A percentile compares a stretch with the other conserved stretches of the same genome.
phyloP scores from a whole-genome alignment of 1,140 invertebrate species.

The Stegodyphus mimosarum region DNA sequence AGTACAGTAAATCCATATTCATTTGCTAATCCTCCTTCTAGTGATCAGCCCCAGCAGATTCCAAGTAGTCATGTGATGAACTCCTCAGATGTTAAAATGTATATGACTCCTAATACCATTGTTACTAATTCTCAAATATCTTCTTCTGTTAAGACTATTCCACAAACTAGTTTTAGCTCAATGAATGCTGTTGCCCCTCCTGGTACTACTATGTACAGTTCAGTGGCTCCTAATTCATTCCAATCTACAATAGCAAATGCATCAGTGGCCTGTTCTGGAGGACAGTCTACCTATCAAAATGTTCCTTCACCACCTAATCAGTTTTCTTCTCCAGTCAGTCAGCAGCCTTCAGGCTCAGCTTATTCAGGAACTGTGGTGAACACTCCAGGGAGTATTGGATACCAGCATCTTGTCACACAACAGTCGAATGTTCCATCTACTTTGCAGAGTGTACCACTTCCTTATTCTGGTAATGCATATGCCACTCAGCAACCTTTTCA shows the following conservation, averaged over 20 bases:
- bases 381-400: neutral
- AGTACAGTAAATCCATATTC: slow-evolving; percentile 7
- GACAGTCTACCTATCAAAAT: neutral
- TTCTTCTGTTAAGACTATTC: neutral
- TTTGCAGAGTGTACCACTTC: neutral
- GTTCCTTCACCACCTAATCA: neutral
- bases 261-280: neutral
- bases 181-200: neutral
- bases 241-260: neutral
- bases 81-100: neutral
- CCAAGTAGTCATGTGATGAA: neutral
- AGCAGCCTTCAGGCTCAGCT: neutral
- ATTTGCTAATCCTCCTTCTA: neutral
- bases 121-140: neutral
- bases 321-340: neutral
- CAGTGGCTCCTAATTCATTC: neutral
- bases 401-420: neutral
- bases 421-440: neutral
- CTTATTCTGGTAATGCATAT: neutral
- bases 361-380: neutral
- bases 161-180: neutral
- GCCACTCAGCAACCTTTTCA: neutral
- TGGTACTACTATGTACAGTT: neutral
- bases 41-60: neutral
- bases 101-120: neutral